Conservation (phyloP, 2,888 invertebrate genomes). For the Lithosia quadra region DNA sequence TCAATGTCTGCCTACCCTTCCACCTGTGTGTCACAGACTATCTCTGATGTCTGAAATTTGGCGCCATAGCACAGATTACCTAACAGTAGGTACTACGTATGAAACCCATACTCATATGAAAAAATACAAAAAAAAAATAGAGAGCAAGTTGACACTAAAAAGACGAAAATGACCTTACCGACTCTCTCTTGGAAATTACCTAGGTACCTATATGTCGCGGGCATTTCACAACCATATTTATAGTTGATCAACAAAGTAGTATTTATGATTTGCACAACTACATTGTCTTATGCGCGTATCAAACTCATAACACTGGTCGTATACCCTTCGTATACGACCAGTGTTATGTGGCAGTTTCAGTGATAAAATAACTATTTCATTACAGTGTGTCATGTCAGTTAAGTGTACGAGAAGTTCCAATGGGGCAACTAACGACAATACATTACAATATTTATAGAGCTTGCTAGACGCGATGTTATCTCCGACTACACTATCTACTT, state of each 20-base stretch:
- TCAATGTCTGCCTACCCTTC: no score
- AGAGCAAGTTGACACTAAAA: neutral
- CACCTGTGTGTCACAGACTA: no score
- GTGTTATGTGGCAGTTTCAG: no score
- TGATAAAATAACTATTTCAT: conserved; percentile 36
- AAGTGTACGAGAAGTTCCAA: conserved; percentile 29
- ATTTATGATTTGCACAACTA: neutral
- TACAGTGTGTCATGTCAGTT: conserved; percentile 32
- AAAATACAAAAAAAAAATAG: neutral
- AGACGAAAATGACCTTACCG: neutral
- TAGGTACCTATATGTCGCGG: neutral
- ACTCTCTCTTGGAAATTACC: neutral
- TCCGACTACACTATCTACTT: conserved; percentile 43
- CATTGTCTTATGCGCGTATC: neutral
- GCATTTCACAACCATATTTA: no score
- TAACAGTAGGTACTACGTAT: no score
- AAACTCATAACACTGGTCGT: neutral
- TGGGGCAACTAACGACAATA: conserved; percentile 28
- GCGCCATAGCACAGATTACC: no score
- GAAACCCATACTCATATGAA: no score
- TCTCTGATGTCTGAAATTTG: no score
- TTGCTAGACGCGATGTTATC: conserved; percentile 45
- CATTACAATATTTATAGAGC: conserved; percentile 43
- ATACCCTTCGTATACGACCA: neutral
- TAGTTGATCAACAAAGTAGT: no score